phyloP scores from a whole-genome alignment of 30 jellyfish, hydroid and myxozoan species.

The Aurelia aurita region DNA sequence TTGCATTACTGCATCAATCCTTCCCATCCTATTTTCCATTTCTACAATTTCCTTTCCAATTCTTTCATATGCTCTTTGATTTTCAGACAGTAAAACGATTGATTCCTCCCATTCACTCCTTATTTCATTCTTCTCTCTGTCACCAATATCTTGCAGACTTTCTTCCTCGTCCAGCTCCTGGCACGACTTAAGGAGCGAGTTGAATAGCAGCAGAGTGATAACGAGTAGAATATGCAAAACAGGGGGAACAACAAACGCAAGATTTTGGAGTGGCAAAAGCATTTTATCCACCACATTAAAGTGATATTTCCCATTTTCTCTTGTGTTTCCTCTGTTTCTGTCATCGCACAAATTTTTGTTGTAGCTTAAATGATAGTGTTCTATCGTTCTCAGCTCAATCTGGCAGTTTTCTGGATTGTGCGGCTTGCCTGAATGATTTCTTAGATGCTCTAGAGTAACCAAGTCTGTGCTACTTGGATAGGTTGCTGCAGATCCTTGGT shows the following conservation, averaged over 20 bases:
- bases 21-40: slow-evolving; percentile 15
- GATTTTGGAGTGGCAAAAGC: slow-evolving; percentile 19
- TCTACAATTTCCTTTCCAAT: background rate
- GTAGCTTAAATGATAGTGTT: slow-evolving; percentile 26
- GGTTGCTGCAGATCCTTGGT: slow-evolving; percentile 42
- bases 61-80: background rate
- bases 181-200: slow-evolving; percentile 1
- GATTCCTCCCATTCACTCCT: slow-evolving; percentile 5
- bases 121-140: background rate
- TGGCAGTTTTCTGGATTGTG: slow-evolving; percentile 34
- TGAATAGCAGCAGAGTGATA: slow-evolving; percentile 14
- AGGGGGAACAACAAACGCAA: slow-evolving; percentile 10
- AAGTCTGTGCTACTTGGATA: slow-evolving; percentile 33
- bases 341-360: slow-evolving; percentile 19
- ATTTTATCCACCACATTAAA: slow-evolving; percentile 9
- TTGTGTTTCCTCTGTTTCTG: slow-evolving; percentile 1
- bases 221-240: slow-evolving; percentile 13
- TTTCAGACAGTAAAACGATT: too few relatives aligned
- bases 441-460: slow-evolving; percentile 31
- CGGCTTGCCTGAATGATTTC: slow-evolving; percentile 31
- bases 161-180: slow-evolving; percentile 3
- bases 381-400: slow-evolving; percentile 22
- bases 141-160: background rate
- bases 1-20: slow-evolving; percentile 6
- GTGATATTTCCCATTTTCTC: slow-evolving; percentile 11